Conservation (phyloP, 2,113 vertebrate species). For the Saccopteryx leptura region DNA sequence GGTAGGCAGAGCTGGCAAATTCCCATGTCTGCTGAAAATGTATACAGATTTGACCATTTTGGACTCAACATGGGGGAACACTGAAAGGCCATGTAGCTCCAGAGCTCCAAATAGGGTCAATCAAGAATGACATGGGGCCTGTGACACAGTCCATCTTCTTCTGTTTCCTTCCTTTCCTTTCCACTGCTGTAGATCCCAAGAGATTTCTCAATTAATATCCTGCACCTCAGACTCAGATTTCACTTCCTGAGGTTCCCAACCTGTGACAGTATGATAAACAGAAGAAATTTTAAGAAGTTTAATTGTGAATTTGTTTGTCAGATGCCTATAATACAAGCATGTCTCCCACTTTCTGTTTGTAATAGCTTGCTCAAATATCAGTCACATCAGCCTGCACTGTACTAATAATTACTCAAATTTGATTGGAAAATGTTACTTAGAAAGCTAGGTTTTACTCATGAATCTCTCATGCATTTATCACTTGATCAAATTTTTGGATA, state of each 20-base stretch:
- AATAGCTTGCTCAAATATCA: slow-evolving; percentile 70
- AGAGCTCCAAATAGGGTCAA: background rate
- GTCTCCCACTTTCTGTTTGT: slow-evolving; percentile 48
- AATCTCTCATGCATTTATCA: slow-evolving; percentile 80
- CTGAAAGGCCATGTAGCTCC: background rate
- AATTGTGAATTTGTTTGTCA: slow-evolving; percentile 40
- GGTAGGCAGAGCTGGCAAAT: background rate
- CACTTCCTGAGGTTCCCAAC: background rate
- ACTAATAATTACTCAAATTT: slow-evolving; percentile 83
- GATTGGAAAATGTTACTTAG: slow-evolving; percentile 79
- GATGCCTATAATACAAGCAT: background rate
- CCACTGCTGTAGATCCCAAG: background rate
- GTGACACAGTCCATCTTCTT: background rate
- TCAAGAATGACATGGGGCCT: background rate
- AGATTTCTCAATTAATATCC: background rate
- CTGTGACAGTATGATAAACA: background rate
- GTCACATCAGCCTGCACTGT: slow-evolving; percentile 77
- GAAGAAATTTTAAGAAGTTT: slow-evolving; percentile 2
- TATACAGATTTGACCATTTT: background rate
- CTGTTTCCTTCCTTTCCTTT: background rate
- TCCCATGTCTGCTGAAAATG: background rate
- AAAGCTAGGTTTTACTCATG: slow-evolving; percentile 77
- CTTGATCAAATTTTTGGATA: slow-evolving; percentile 84
- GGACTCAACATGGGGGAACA: background rate
- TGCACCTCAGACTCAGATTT: background rate